Evolutionary conservation across 2,888 invertebrate species (phyloP), one percentile per base, ranked within the genome.

Genomic region (Aelia acuminata): DNA sequence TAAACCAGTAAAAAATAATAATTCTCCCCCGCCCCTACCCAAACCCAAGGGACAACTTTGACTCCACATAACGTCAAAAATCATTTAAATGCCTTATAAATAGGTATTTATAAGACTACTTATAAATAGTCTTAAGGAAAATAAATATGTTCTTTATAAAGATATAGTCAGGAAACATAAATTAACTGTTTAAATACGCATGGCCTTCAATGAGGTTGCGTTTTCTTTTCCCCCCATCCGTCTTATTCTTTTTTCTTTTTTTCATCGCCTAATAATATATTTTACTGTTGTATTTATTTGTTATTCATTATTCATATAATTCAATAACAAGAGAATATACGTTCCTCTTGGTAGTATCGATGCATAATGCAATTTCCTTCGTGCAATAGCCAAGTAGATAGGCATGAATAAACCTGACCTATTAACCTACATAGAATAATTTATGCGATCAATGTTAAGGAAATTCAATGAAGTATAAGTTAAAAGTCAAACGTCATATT

Each of bases 271-370:
- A 53, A 8, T 57, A 57, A 57, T 22, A 57, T 3, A 22, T 22
- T 22, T 26, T 10, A 26, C 10, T 57, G 13, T 57, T 57, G 13
- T 57, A 57, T 57, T 57, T 57, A 57, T 26, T 57, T 57, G 26
- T 57, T 57, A 57, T 57, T 57, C 57, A 57, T 53, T 53, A 53
- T 53, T 53, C 53, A 53, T 3, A n/a, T 53, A 53, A 57, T 57
- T 57, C 26, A 57, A 57, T 57, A 57, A 57, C 13, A 26, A 57
- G 57, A 57, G 57, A 26, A 57, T 57, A 57, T 53, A 57, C 26
- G 57, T 26, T 57, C 26, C 1, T 26, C 57, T 26, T 11, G 0
- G 3, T 3, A 57, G 26, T 57, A n/a, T 57, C 10, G 57, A 57
- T 57, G 57, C 57, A 57, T 57, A 57, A 57, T 57, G 57, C 57